These are phyloP conservation scores for Dasypogon diadema DNA, from an alignment of 2,888 invertebrate genomes.

Conservation along the genomic window DNA sequence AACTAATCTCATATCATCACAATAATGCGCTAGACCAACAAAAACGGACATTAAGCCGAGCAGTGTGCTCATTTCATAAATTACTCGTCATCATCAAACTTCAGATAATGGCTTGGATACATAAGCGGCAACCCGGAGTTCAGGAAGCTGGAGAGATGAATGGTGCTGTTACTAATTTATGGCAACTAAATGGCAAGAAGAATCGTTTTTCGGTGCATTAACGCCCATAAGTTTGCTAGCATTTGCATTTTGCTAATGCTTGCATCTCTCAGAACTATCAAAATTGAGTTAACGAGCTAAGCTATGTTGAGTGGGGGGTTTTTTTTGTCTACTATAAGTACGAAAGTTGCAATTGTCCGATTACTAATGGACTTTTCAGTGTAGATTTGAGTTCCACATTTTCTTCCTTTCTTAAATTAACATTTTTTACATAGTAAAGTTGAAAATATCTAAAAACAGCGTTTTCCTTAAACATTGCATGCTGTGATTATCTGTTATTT, in stretches of 20 bases:
- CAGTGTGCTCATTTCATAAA: slow-evolving; percentile 41
- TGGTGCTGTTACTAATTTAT: slow-evolving; percentile 58
- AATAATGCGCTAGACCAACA: slow-evolving; percentile 29
- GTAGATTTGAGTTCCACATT: too few species aligned
- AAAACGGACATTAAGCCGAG: slow-evolving; percentile 47
- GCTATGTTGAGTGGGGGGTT: background rate
- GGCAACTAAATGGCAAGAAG: slow-evolving; percentile 57
- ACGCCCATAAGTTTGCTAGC: slow-evolving; percentile 26
- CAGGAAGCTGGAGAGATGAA: slow-evolving; percentile 57
- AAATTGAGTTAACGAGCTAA: slow-evolving; percentile 41
- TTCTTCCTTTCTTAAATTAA: too few species aligned
- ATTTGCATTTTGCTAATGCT: slow-evolving; percentile 28
- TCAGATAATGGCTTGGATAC: slow-evolving; percentile 33
- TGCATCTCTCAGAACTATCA: slow-evolving; percentile 1
- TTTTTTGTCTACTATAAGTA: background rate
- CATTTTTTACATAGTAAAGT: too few species aligned
- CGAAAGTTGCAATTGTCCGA: background rate
- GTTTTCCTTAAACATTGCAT: too few species aligned
- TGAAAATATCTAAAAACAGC: too few species aligned
- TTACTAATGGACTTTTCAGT: background rate
- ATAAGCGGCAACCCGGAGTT: slow-evolving; percentile 17
- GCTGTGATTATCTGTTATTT: too few species aligned
- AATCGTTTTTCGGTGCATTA: slow-evolving; percentile 53
- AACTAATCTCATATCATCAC: slow-evolving; percentile 40
- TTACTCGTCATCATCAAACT: slow-evolving; percentile 46